These are phyloP conservation scores for Cygnus olor DNA, from an alignment of 2,797 vertebrate species.

Conservation along the genomic window DNA sequence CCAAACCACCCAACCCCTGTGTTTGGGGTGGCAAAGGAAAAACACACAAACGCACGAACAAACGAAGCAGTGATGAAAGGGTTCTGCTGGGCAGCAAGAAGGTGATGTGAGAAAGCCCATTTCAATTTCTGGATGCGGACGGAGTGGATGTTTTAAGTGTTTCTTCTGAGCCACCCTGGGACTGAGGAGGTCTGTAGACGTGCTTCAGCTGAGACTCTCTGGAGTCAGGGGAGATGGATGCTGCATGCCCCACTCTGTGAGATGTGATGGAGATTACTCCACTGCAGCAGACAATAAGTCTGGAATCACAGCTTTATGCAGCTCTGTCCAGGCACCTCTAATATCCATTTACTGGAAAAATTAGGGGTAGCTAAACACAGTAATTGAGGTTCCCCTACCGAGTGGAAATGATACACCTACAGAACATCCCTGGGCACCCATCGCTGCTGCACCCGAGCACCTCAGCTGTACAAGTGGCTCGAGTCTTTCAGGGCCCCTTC, in stretches of 20 bases:
- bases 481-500: neutral
- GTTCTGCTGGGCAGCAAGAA: neutral
- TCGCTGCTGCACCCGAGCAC: neutral
- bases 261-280: neutral
- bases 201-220: neutral
- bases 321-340: neutral
- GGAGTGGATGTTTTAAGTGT: neutral
- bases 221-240: neutral
- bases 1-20: neutral
- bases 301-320: neutral
- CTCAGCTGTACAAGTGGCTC: neutral
- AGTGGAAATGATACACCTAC: neutral
- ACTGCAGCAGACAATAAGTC: neutral
- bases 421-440: accelerated
- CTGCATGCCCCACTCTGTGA: neutral
- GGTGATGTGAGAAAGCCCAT: neutral
- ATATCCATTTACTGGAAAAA: neutral
- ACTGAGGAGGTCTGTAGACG: neutral
- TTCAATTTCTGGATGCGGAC: neutral
- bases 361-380: neutral
- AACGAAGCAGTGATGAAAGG: neutral
- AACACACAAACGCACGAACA: neutral
- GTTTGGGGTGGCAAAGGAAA: neutral
- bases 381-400: neutral
- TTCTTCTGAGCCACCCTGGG: neutral